Evolutionary conservation across 2,797 vertebrate species (phyloP).

Genomic region (Spinibarbus caldwelli): DNA sequence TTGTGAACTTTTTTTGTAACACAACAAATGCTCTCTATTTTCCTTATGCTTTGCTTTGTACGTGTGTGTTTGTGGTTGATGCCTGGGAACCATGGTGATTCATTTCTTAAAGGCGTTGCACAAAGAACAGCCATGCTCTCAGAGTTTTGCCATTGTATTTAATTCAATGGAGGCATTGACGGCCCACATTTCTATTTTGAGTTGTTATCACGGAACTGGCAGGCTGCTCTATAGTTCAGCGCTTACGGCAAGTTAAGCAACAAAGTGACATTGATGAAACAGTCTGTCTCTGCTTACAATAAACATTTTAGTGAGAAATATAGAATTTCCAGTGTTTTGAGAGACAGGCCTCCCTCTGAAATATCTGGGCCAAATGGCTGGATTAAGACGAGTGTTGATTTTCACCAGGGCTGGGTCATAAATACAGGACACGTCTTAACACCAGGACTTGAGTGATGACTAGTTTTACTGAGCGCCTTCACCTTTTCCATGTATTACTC

Average conservation of each 20-base stretch:
- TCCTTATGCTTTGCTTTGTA: slow-evolving; percentile 41
- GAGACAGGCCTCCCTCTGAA: slow-evolving; percentile 24
- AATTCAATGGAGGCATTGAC: slow-evolving; percentile 55
- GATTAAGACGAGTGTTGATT: slow-evolving; percentile 49
- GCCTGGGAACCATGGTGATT: slow-evolving; percentile 41
- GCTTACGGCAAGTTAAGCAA: slow-evolving; percentile 25
- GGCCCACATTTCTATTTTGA: slow-evolving; percentile 56
- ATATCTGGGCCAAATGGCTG: slow-evolving; percentile 35
- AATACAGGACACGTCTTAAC: slow-evolving; percentile 55
- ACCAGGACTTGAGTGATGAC: slow-evolving; percentile 31
- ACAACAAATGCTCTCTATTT: background rate
- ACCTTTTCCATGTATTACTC: slow-evolving; percentile 48
- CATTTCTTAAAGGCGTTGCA: slow-evolving; percentile 26
- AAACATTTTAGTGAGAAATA: slow-evolving; percentile 50
- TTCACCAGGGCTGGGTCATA: slow-evolving; percentile 46
- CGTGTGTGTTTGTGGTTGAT: background rate
- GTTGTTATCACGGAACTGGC: slow-evolving; percentile 23
- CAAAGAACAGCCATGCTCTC: slow-evolving; percentile 47
- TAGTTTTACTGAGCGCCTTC: slow-evolving; percentile 37
- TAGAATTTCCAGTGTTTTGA: slow-evolving; percentile 44
- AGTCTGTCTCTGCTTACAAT: slow-evolving; percentile 32
- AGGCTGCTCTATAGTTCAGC: slow-evolving; percentile 20
- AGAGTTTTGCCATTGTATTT: slow-evolving; percentile 55
- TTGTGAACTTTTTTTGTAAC: background rate
- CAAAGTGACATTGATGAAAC: slow-evolving; percentile 37